These are phyloP conservation scores for Aptenodytes patagonicus DNA, from an alignment of 2,113 vertebrate genomes.

Conservation along the genomic window DNA sequence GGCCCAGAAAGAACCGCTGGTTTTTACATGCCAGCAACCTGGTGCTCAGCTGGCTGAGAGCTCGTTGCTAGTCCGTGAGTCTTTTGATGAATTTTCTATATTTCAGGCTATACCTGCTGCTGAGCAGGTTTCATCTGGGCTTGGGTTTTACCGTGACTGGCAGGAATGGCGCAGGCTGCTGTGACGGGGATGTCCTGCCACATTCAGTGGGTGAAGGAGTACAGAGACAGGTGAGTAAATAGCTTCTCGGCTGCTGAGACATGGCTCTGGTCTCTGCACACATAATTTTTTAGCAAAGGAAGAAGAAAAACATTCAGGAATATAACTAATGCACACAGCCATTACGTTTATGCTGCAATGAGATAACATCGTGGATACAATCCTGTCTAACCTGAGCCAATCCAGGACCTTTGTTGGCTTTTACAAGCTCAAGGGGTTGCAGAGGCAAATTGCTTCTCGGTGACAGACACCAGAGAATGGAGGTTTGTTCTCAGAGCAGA, in stretches of 20 bases:
- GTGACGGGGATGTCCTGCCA: accelerated
- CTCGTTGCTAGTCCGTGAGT: background rate
- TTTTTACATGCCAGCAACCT: background rate
- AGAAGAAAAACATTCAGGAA: background rate
- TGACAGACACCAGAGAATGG: background rate
- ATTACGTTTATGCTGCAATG: background rate
- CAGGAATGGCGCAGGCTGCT: background rate
- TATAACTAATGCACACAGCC: background rate
- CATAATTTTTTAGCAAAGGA: background rate
- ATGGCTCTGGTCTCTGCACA: background rate
- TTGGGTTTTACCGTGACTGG: background rate
- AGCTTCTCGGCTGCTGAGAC: background rate
- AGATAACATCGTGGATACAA: background rate
- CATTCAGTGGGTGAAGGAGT: background rate
- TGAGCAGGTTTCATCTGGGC: background rate
- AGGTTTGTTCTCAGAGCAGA: background rate
- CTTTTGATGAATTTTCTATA: background rate
- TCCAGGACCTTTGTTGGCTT: background rate
- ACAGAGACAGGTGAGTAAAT: background rate
- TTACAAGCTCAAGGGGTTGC: background rate
- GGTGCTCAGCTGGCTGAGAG: background rate
- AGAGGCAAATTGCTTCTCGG: background rate
- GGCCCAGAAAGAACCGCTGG: accelerated
- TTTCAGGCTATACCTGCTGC: background rate
- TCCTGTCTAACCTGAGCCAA: background rate